Evolutionary conservation across 2,797 vertebrate species (phyloP).

Genomic region (Oreochromis grahami): DNA sequence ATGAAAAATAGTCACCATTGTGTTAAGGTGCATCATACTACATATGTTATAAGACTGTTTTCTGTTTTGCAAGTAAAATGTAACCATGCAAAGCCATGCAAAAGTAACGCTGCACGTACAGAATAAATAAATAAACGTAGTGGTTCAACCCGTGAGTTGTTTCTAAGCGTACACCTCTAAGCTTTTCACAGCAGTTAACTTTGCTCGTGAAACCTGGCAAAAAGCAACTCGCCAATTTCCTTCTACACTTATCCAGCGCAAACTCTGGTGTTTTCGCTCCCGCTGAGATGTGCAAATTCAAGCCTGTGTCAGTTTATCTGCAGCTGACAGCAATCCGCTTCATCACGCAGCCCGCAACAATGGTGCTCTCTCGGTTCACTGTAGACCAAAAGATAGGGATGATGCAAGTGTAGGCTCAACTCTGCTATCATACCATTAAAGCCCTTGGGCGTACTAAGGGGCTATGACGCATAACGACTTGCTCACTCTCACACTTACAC

Average conservation of each 20-base stretch:
- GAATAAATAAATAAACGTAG: neutral
- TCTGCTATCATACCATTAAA: slow-evolving; percentile 38
- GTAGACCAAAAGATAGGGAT: slow-evolving; percentile 47
- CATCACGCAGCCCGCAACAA: slow-evolving; percentile 17
- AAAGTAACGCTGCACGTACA: neutral
- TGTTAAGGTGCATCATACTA: neutral
- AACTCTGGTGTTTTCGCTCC: slow-evolving; percentile 24
- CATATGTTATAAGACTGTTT: neutral
- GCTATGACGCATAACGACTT: slow-evolving; percentile 39
- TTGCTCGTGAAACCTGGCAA: slow-evolving; percentile 9
- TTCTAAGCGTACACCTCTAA: neutral
- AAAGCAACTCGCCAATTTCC: neutral
- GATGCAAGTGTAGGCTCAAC: slow-evolving; percentile 58
- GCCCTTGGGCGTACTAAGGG: slow-evolving; percentile 41
- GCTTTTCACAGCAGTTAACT: neutral
- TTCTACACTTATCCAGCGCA: neutral
- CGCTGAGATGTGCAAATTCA: slow-evolving; percentile 35
- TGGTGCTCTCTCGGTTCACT: neutral
- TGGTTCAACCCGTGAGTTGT: neutral
- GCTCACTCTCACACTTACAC: neutral
- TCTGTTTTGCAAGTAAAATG: neutral
- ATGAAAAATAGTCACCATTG: neutral
- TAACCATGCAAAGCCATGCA: neutral
- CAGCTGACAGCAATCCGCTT: slow-evolving; percentile 12
- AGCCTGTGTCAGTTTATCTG: slow-evolving; percentile 42